Evolutionary conservation across 2,888 invertebrate species (phyloP).

Genomic region (Cephonodes hylas): DNA sequence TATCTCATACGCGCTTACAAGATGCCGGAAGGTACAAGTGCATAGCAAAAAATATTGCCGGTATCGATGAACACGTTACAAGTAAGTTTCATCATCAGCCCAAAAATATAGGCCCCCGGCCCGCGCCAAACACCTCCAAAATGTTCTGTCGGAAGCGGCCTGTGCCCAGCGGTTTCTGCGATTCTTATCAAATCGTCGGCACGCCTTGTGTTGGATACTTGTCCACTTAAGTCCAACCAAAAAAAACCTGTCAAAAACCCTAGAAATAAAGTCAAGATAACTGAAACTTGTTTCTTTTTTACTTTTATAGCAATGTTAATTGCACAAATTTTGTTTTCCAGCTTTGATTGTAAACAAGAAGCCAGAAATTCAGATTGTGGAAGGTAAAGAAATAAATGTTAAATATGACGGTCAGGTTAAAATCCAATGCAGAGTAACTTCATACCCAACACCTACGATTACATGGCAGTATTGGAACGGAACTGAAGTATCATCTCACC

Average conservation of each 20-base stretch:
- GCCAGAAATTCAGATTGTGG: slow-evolving; percentile 24
- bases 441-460: not conserved
- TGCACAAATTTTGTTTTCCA: slow-evolving; percentile 9
- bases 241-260: too few species aligned
- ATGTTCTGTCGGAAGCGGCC: too few species aligned
- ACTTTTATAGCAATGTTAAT: too few species aligned
- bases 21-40: slow-evolving; percentile 20
- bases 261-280: too few species aligned
- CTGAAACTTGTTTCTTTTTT: too few species aligned
- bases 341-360: slow-evolving; percentile 15
- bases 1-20: not conserved
- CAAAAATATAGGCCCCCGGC: too few species aligned
- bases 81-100: not conserved
- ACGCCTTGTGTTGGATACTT: too few species aligned
- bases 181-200: too few species aligned
- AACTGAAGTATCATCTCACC: not conserved
- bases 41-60: slow-evolving; percentile 19
- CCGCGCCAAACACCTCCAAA: too few species aligned
- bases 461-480: not conserved
- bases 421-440: not conserved
- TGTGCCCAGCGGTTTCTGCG: too few species aligned
- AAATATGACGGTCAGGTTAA: slow-evolving; percentile 19
- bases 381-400: slow-evolving; percentile 22
- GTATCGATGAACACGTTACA: not conserved
- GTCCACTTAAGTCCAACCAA: too few species aligned